Conservation (phyloP, 2,797 vertebrate genomes). For the Buceros bicornis region DNA sequence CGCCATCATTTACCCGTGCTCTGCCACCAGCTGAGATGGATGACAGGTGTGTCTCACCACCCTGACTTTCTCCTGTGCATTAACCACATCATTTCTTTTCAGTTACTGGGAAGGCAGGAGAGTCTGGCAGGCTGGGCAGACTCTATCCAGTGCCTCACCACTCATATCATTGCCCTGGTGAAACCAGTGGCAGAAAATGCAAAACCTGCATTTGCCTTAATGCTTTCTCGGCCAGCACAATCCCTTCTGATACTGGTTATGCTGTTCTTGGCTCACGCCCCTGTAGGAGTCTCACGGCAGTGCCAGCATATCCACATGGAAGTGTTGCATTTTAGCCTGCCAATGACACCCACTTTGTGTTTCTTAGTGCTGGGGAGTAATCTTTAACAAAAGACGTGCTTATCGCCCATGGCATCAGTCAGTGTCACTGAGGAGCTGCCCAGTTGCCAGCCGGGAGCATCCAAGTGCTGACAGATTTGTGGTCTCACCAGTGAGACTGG, state of each 20-base stretch:
- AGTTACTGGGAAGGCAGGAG: not conserved
- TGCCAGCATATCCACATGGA: not conserved
- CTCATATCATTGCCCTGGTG: not conserved
- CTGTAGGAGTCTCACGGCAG: not conserved
- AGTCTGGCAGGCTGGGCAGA: not conserved
- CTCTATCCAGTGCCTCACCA: not conserved
- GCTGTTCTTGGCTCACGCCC: not conserved
- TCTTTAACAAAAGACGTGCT: not conserved
- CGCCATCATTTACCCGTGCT: not conserved
- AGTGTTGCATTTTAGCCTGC: not conserved
- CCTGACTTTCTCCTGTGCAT: not conserved
- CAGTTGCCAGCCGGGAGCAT: not conserved
- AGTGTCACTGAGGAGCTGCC: not conserved
- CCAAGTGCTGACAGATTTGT: not conserved
- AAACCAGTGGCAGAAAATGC: not conserved
- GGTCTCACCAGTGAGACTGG: not conserved
- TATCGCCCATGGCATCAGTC: not conserved
- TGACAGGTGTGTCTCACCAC: not conserved
- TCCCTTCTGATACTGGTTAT: not conserved
- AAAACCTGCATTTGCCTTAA: not conserved
- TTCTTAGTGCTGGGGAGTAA: not conserved
- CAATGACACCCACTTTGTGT: not conserved
- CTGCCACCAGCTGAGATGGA: not conserved
- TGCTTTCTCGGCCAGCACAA: not conserved
- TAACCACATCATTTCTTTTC: not conserved